phyloP scores from a whole-genome alignment of 2,888 invertebrate species.

The Pollenia angustigena region DNA sequence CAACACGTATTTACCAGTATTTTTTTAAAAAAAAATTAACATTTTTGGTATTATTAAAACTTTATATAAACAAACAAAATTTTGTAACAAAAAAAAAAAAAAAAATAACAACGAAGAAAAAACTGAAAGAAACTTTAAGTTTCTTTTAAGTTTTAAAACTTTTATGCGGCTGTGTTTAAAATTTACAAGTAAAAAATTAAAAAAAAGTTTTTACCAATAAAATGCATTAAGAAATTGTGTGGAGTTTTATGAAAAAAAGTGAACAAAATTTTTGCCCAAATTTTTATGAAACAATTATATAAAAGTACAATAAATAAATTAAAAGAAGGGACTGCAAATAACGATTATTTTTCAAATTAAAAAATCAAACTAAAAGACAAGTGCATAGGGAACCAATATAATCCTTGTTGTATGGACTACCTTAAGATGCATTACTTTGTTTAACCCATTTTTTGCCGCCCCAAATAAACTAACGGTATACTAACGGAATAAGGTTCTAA shows the following conservation, averaged over 20 bases:
- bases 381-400: too few relatives aligned
- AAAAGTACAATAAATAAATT: too few relatives aligned
- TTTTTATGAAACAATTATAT: neutral
- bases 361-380: too few relatives aligned
- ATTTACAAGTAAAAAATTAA: slow-evolving; percentile 35
- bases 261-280: neutral
- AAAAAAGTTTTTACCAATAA: neutral
- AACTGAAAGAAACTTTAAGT: slow-evolving; percentile 39
- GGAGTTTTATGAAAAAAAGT: neutral
- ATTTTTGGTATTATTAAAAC: slow-evolving; percentile 29
- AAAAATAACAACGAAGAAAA: slow-evolving; percentile 10
- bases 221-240: slow-evolving; percentile 4
- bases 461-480: too few relatives aligned
- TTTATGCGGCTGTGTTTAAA: slow-evolving; percentile 27
- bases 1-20: slow-evolving; percentile 4
- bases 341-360: too few relatives aligned
- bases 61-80: neutral
- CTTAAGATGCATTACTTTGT: too few relatives aligned
- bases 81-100: slow-evolving; percentile 10
- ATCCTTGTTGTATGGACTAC: too few relatives aligned
- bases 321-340: too few relatives aligned
- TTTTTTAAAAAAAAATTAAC: slow-evolving; percentile 30
- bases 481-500: too few relatives aligned
- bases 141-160: slow-evolving; percentile 13
- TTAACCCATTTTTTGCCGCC: too few relatives aligned